Evolutionary conservation across 2,113 vertebrate genomes (phyloP).

Genomic region (Nothoprocta pentlandii): DNA sequence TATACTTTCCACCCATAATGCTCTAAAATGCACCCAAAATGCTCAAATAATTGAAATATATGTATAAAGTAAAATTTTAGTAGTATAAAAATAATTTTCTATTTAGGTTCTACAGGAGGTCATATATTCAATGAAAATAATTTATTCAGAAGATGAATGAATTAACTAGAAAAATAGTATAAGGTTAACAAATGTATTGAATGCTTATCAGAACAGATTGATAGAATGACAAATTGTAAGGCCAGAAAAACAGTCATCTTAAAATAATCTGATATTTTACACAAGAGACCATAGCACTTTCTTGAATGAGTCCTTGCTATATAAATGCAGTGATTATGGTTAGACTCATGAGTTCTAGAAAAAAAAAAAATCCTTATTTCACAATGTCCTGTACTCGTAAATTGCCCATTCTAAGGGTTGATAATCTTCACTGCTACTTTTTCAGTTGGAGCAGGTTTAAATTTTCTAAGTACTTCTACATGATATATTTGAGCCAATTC

Average conservation of each 20-base stretch:
- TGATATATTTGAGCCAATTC: neutral
- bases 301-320: neutral
- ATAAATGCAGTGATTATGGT: neutral
- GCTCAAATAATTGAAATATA: neutral
- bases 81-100: neutral
- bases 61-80: neutral
- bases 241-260: neutral
- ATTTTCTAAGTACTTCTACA: neutral
- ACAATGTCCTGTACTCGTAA: neutral
- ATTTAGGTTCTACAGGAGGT: neutral
- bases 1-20: neutral
- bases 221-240: neutral
- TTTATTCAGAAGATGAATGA: neutral
- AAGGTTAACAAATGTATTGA: neutral
- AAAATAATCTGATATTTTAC: neutral
- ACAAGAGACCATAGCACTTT: neutral
- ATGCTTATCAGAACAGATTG: neutral
- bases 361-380: neutral
- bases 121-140: neutral
- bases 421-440: neutral
- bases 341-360: neutral
- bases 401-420: neutral
- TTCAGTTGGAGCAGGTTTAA: neutral
- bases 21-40: rapidly evolving
- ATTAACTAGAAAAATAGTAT: neutral